A percentile compares a stretch with the other conserved stretches of the same genome.
Evolutionary conservation across 2,888 invertebrate genomes (phyloP).

Genomic region (Nomada fabriciana): DNA sequence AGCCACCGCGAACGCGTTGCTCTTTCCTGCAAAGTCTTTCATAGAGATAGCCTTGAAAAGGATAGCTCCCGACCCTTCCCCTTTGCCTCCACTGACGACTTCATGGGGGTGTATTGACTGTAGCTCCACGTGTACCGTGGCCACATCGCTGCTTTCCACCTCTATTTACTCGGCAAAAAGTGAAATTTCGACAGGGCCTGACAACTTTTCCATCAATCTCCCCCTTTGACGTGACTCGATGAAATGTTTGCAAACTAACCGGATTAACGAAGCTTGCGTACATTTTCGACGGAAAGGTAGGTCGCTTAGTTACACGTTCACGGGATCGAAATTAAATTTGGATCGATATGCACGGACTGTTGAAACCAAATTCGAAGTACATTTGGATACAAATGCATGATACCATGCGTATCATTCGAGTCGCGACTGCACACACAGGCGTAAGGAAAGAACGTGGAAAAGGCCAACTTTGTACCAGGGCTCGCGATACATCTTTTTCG

Average conservation of each 20-base stretch:
- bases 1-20: not conserved
- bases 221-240: not conserved
- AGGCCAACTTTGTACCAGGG: constrained; percentile 23
- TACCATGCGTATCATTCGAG: constrained; percentile 1
- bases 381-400: too few relatives aligned
- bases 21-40: constrained; percentile 6
- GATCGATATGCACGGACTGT: not conserved
- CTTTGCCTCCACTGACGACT: constrained; percentile 9
- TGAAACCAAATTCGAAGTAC: not conserved
- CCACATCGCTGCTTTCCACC: not conserved
- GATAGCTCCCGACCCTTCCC: constrained; percentile 19
- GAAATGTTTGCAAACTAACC: constrained; percentile 2
- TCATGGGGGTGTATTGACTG: constrained; percentile 26
- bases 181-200: constrained; percentile 8
- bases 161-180: constrained; percentile 13
- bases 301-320: not conserved
- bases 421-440: constrained; percentile 5
- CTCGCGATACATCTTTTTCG: constrained; percentile 46
- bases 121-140: constrained; percentile 42
- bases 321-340: too few relatives aligned
- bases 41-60: constrained; percentile 4
- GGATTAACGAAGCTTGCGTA: not conserved
- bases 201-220: not conserved
- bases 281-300: not conserved
- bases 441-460: constrained; percentile 11